Evolutionary conservation across 2,797 vertebrate species (phyloP).

Genomic region (Sebastes itinus): DNA sequence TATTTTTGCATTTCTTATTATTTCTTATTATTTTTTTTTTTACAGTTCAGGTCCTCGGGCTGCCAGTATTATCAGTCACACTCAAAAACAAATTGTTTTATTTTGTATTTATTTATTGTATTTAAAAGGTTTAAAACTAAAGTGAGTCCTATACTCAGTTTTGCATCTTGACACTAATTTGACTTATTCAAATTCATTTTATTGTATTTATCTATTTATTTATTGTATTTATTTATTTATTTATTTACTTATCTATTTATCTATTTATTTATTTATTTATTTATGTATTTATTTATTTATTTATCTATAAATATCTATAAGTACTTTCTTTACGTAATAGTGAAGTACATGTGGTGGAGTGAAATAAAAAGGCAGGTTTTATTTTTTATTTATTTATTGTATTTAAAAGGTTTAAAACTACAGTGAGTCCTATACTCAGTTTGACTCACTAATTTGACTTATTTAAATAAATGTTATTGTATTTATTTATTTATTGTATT

Average conservation of each 20-base stretch:
- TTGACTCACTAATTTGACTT: neutral
- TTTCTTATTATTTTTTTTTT: neutral
- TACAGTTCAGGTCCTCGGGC: neutral
- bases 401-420: too few relatives aligned
- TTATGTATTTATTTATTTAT: neutral
- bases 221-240: neutral
- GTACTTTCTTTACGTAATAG: neutral
- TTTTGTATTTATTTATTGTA: neutral
- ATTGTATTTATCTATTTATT: neutral
- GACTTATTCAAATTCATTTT: neutral
- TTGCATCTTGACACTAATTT: neutral
- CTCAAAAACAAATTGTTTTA: neutral
- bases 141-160: neutral
- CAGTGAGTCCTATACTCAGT: too few relatives aligned
- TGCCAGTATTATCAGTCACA: neutral
- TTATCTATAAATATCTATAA: too few relatives aligned
- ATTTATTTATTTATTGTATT: neutral
- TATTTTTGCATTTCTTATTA: neutral
- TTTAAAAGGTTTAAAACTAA: neutral
- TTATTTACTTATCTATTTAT: neutral
- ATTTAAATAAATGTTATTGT: neutral
- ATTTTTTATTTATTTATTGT: too few relatives aligned
- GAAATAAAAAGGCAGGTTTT: conserved; percentile 22
- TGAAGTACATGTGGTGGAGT: neutral
- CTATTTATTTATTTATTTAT: neutral